Evolutionary conservation across 2,888 invertebrate genomes (phyloP), one percentile per base, ranked within the genome.

Genomic region (Amblyjoppa proteus): DNA sequence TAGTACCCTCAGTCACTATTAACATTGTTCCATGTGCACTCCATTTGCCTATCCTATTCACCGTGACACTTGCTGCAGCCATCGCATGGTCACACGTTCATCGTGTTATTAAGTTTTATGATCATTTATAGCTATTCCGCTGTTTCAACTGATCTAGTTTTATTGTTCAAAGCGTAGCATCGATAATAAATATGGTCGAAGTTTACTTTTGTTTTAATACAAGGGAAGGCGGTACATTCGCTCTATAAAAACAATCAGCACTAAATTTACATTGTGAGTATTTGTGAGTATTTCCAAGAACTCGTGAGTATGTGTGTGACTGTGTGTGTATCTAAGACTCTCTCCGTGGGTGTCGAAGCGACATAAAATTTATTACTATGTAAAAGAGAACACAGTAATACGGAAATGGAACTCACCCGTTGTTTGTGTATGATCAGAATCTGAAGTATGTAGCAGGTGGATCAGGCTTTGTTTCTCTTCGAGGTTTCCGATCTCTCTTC

Each of bases 61-160:
- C 45, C 56, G 45, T 34, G 34, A 68, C 69, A 73, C 66, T 81
- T 28, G 69, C 31, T 25, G 41, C 45, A 34, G 45, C 64, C 13
- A 34, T 25, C 38, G 51, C 7, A 51, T 66, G 58, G 77, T 83
- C 73, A 31, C 82, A 83, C 82, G 77, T 66, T 77, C 70, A 78
- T 83, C 66, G 53, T 31, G 41, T 31, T 71, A 64, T 82, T 73
- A 34, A 61, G 45, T 77, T 83, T 77, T 70, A 83, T 68, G 71
- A 83, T 83, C 9, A 78, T 83, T 73, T 13, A 28, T 49, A 58
- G 13, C 64, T 38, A 41, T 53, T 70, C 25, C 16, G 13, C 41
- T 51, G 13, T 7, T 31, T 53, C 1, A 13, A 53, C 16, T 3
- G 49, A 20, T 71, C 70, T 56, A 25, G 41, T 61, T 81, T 75